A percentile compares a stretch with the other conserved stretches of the same genome.
Evolutionary conservation across 2,888 invertebrate species (phyloP).

Genomic region (Entomobrya proxima): DNA sequence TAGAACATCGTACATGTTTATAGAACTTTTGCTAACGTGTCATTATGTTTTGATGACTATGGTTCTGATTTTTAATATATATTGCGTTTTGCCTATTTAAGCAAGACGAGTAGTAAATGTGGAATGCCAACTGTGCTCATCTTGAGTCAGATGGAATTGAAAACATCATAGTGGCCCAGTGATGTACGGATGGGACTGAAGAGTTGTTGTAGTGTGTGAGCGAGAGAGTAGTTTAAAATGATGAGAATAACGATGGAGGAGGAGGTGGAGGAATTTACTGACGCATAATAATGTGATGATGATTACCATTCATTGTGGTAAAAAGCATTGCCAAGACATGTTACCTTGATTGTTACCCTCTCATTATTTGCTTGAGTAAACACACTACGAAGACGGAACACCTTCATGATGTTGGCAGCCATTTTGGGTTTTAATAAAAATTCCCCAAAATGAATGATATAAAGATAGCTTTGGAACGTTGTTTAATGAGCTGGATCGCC

Average conservation of each 20-base stretch:
- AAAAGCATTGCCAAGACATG: conserved; percentile 49
- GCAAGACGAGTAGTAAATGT: not conserved
- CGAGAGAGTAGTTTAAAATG: conserved; percentile 20
- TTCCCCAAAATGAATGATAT: conserved; percentile 24
- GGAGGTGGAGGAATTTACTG: conserved; percentile 58
- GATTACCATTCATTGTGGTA: conserved; percentile 31
- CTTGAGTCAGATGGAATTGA: conserved; percentile 1
- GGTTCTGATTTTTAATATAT: conserved; percentile 22
- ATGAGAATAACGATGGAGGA: conserved; percentile 36
- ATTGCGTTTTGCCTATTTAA: conserved; percentile 9
- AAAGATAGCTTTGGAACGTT: too few species aligned
- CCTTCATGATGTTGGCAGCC: conserved; percentile 41
- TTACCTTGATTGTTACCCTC: conserved; percentile 60
- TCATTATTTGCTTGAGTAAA: conserved; percentile 55
- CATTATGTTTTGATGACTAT: conserved; percentile 1
- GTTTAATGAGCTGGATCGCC: too few species aligned
- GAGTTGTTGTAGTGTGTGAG: not conserved
- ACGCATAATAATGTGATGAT: conserved; percentile 36
- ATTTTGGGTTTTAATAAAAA: conserved; percentile 49
- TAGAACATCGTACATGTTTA: not conserved
- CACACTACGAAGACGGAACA: conserved; percentile 21
- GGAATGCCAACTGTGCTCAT: not conserved
- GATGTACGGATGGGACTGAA: not conserved
- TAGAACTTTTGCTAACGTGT: not conserved
- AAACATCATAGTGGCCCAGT: not conserved